Evolutionary conservation across 2,888 invertebrate species (phyloP).

Genomic region (Lepidocyrtinus sp.): DNA sequence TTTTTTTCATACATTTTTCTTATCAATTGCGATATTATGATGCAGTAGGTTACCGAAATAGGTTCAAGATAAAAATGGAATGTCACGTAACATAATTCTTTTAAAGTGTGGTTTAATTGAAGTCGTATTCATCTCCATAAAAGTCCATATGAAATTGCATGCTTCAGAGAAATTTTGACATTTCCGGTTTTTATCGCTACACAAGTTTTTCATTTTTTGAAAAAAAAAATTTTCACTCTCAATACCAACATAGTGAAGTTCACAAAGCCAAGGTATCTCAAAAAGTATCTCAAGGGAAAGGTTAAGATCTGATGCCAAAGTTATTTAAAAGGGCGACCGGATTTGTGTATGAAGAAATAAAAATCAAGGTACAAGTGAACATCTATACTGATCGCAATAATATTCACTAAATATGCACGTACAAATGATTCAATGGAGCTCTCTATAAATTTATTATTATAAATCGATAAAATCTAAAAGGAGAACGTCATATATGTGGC

Average conservation of each 20-base stretch:
- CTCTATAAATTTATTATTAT: not conserved
- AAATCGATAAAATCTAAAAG: not conserved
- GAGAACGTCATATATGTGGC: not conserved
- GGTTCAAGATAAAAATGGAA: no score
- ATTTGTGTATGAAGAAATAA: not conserved
- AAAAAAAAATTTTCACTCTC: not conserved
- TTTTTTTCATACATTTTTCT: constrained; percentile 12
- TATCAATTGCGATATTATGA: not conserved
- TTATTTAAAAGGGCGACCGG: not conserved
- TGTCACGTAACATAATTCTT: no score
- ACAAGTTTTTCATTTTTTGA: no score
- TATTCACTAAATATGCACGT: no score
- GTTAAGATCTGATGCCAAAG: constrained; percentile 22
- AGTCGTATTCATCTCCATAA: no score
- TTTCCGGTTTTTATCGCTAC: no score
- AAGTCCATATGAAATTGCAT: no score
- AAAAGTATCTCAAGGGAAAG: constrained; percentile 47
- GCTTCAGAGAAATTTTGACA: no score
- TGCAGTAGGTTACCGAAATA: no score
- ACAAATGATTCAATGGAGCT: not conserved
- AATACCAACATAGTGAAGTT: not conserved
- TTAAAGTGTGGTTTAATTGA: no score
- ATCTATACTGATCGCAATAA: constrained; percentile 19
- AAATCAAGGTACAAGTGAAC: constrained; percentile 2
- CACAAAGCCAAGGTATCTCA: not conserved